These are phyloP conservation scores for Cryptocephalus moraei DNA, from an alignment of 2,888 invertebrate species.

Conservation along the genomic window DNA sequence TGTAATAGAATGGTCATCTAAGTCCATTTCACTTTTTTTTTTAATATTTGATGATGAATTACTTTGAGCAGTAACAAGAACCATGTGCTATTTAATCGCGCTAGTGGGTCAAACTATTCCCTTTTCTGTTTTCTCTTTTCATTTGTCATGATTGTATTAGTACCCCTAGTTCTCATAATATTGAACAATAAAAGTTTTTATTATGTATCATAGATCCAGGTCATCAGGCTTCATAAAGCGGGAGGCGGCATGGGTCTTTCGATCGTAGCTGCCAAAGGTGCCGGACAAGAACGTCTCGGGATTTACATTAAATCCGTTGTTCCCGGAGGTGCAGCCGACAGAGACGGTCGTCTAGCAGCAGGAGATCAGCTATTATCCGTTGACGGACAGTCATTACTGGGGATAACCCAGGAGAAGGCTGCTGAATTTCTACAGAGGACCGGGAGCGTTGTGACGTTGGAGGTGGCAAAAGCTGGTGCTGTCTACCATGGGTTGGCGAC, in stretches of 20 bases:
- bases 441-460: constrained; percentile 85
- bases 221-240: constrained; percentile 86
- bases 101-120: too few species aligned
- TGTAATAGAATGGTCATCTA: too few species aligned
- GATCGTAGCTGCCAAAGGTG: constrained; percentile 89
- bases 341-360: constrained; percentile 88
- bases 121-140: too few species aligned
- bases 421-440: constrained; percentile 93
- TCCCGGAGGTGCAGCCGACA: constrained; percentile 83
- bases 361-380: constrained; percentile 96
- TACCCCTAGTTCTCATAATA: too few species aligned
- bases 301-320: constrained; percentile 99
- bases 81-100: too few species aligned
- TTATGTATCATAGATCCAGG: constrained; percentile 44
- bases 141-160: too few species aligned
- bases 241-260: constrained; percentile 96
- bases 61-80: too few species aligned
- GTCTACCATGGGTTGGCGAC: constrained; percentile 93
- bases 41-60: too few species aligned
- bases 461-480: constrained; percentile 97
- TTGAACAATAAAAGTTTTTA: neutral
- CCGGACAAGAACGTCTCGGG: constrained; percentile 56
- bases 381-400: constrained; percentile 74
- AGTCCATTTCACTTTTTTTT: too few species aligned
- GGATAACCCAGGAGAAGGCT: constrained; percentile 77